These are phyloP conservation scores for Hydroisotoma schaefferi DNA, from an alignment of 2,888 invertebrate species.

Conservation along the genomic window DNA sequence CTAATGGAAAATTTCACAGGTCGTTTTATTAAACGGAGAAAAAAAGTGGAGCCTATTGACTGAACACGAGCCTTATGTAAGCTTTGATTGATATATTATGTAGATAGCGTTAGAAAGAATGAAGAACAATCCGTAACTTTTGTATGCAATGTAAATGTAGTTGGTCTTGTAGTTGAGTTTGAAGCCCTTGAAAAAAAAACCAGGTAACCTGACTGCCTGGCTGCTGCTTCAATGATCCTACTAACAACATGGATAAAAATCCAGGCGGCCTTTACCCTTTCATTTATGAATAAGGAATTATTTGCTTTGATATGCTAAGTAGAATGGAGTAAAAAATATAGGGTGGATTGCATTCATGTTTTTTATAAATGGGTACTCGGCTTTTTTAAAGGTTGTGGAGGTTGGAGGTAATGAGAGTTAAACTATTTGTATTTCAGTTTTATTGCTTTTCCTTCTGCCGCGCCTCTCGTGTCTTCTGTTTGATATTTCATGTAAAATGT, in stretches of 20 bases:
- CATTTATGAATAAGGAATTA: conserved; percentile 8
- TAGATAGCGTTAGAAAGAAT: too few species aligned
- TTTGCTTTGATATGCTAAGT: conserved; percentile 6
- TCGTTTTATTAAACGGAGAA: not conserved
- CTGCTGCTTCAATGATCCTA: not conserved
- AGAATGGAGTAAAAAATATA: not conserved
- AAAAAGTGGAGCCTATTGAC: not conserved
- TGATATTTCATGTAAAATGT: too few species aligned
- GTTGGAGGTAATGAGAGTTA: conserved; percentile 13
- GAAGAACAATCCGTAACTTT: too few species aligned
- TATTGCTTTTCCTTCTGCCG: too few species aligned
- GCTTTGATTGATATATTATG: not conserved
- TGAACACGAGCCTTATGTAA: conserved; percentile 7
- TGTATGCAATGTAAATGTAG: not conserved
- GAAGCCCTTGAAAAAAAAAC: not conserved
- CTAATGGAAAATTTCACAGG: conserved; percentile 7
- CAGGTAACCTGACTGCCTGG: conserved; percentile 1
- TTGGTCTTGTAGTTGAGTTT: not conserved
- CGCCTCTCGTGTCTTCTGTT: too few species aligned
- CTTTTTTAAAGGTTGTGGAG: too few species aligned
- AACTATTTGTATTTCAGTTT: too few species aligned
- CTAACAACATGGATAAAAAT: conserved; percentile 1
- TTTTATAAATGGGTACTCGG: conserved; percentile 4
- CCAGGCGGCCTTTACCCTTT: conserved; percentile 13
- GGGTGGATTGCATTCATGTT: not conserved